A percentile compares a stretch with the other conserved stretches of the same genome.
Evolutionary conservation across 2,113 vertebrate species (phyloP).

Genomic region (human (Homo sapiens)): GRCh38 chr12:47068001-47068500

Average conservation of each 20-base stretch:
- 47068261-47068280: neutral
- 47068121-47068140: neutral
- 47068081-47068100: neutral
- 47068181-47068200: accelerated
- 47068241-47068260: neutral
- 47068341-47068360: neutral
- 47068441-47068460: neutral
- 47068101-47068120: neutral
- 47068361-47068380: neutral
- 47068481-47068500: neutral
- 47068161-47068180: neutral
- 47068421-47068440: neutral
- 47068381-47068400: neutral
- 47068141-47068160: neutral
- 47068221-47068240: neutral
- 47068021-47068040: neutral
- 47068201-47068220: neutral
- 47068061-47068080: neutral
- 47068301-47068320: neutral
- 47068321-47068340: neutral
- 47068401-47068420: neutral
- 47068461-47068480: accelerated
- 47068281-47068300: neutral
- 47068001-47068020: neutral
- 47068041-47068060: neutral